These are phyloP conservation scores for Elanus axillaris DNA, from an alignment of 2,113 vertebrate genomes.

Conservation along the genomic window DNA sequence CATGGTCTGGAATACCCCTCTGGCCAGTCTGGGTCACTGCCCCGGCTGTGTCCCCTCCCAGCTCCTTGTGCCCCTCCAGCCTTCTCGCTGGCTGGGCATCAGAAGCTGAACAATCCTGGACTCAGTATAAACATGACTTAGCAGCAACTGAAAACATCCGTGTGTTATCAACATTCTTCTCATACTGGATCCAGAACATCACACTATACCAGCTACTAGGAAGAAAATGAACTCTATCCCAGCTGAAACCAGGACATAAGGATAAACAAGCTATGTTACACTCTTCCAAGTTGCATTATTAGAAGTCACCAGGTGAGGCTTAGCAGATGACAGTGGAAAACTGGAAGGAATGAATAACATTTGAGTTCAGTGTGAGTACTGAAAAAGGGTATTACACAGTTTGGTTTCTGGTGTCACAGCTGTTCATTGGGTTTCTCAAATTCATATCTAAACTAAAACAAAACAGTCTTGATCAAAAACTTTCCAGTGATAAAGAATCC, in stretches of 20 bases:
- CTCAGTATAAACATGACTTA: too few species aligned
- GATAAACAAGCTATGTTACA: background rate
- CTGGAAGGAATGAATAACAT: background rate
- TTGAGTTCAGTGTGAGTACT: background rate
- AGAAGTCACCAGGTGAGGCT: slow-evolving; percentile 14
- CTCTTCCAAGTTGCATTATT: background rate
- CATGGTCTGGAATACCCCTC: too few species aligned
- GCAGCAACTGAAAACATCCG: too few species aligned
- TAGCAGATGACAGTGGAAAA: background rate
- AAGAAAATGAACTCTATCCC: too few species aligned
- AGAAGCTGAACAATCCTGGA: too few species aligned
- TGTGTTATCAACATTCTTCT: too few species aligned
- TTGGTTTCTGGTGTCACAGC: background rate
- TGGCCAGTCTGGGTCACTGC: too few species aligned
- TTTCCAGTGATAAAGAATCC: background rate
- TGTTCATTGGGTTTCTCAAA: background rate
- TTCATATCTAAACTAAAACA: background rate
- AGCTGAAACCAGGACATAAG: background rate
- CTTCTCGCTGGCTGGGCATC: too few species aligned
- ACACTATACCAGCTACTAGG: too few species aligned
- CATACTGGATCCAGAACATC: too few species aligned
- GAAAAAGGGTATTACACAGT: background rate
- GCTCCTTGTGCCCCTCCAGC: too few species aligned
- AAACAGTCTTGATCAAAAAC: background rate
- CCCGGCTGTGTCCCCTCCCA: too few species aligned